These are phyloP conservation scores for Hoplias malabaricus DNA, from an alignment of 2,113 vertebrate species.

Conservation along the genomic window DNA sequence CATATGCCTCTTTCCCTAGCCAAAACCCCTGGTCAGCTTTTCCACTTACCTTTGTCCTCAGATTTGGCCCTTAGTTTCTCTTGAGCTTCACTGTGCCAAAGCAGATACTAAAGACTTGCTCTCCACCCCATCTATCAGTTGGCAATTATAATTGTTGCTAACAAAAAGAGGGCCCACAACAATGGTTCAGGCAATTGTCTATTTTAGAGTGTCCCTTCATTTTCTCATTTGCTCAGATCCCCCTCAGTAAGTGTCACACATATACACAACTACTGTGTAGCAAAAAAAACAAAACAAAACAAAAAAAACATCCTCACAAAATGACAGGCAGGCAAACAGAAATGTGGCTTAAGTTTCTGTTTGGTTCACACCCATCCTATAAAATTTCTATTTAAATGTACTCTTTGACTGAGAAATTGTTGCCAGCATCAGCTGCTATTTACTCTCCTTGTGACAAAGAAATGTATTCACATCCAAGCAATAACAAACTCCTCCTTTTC, in stretches of 20 bases:
- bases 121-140: slow-evolving; percentile 79
- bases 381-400: slow-evolving; percentile 81
- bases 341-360: slow-evolving; percentile 84
- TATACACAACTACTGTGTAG: slow-evolving; percentile 63
- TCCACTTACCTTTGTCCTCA: slow-evolving; percentile 49
- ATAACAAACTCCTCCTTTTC: slow-evolving; percentile 74
- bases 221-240: slow-evolving; percentile 59
- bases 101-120: slow-evolving; percentile 70
- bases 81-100: slow-evolving; percentile 53
- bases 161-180: slow-evolving; percentile 68
- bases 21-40: slow-evolving; percentile 31
- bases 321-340: slow-evolving; percentile 83
- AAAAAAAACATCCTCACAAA: slow-evolving; percentile 70
- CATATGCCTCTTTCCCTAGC: slow-evolving; percentile 60
- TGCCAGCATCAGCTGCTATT: slow-evolving; percentile 80
- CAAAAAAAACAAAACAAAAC: slow-evolving; percentile 70
- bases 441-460: slow-evolving; percentile 73
- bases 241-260: slow-evolving; percentile 64
- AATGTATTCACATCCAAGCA: slow-evolving; percentile 75
- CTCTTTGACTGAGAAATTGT: slow-evolving; percentile 76
- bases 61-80: slow-evolving; percentile 47
- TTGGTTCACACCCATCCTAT: slow-evolving; percentile 82
- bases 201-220: slow-evolving; percentile 48
- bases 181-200: slow-evolving; percentile 65
- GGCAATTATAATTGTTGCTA: slow-evolving; percentile 82